Percentiles rank a stretch among this genome's conserved stretches.
These are phyloP conservation scores for Apis florea DNA, from an alignment of 1,140 invertebrate genomes.

Conservation along the genomic window DNA sequence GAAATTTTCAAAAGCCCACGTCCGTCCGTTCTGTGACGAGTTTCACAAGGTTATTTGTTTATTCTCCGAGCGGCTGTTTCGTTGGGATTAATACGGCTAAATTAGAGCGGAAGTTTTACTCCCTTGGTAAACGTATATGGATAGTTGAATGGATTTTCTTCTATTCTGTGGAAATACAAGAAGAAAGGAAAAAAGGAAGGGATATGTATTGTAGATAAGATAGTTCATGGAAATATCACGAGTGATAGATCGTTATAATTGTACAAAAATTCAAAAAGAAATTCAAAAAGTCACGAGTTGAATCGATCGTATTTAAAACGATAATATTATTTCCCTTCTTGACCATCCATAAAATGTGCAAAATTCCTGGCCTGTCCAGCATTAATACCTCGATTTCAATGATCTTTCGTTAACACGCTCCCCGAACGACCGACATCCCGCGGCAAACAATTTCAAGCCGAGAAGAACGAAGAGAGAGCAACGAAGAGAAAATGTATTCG, in stretches of 20 bases:
- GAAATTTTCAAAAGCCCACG: conserved; percentile 6
- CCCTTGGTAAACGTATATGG: neutral
- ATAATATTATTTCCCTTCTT: neutral
- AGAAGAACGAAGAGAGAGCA: conserved; percentile 53
- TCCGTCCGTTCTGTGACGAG: neutral
- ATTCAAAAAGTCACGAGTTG: too few relatives aligned
- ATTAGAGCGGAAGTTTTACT: neutral
- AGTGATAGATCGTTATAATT: too few relatives aligned
- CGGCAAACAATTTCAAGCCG: conserved; percentile 58
- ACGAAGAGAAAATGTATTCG: conserved; percentile 75
- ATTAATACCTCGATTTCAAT: neutral
- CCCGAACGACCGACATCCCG: conserved; percentile 48
- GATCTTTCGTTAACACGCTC: conserved; percentile 54
- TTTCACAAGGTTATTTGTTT: neutral
- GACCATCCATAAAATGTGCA: neutral
- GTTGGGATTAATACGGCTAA: neutral
- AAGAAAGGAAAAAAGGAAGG: neutral
- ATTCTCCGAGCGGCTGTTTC: neutral
- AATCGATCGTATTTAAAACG: too few relatives aligned
- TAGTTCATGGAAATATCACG: too few relatives aligned
- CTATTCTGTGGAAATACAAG: neutral
- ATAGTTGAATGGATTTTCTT: neutral
- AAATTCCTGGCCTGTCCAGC: neutral
- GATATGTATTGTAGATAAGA: neutral
- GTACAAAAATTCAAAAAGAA: too few relatives aligned